Conservation (phyloP, 2,797 vertebrate genomes). For the Octomys mimax region DNA sequence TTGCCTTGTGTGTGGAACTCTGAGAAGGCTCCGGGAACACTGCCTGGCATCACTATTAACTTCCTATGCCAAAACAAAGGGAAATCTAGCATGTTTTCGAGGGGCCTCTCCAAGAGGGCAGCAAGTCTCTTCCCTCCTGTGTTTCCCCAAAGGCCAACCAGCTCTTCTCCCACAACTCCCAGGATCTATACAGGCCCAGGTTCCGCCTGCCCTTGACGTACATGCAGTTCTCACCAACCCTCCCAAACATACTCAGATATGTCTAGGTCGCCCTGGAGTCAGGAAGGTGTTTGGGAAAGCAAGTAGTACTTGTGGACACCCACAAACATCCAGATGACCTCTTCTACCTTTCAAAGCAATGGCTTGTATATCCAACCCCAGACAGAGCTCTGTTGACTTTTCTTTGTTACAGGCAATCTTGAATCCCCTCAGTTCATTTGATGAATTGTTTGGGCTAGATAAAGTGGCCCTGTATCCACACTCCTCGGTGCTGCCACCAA, state of each 20-base stretch:
- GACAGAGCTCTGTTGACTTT: constrained; percentile 80
- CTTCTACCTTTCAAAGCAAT: constrained; percentile 83
- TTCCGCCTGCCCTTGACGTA: not conserved
- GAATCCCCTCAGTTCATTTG: constrained; percentile 64
- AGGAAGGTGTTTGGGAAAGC: constrained; percentile 56
- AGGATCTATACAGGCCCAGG: not conserved
- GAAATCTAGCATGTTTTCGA: not conserved
- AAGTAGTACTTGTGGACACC: constrained; percentile 71
- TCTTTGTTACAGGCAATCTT: constrained; percentile 76
- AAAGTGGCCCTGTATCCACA: constrained; percentile 85
- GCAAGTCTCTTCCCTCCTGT: not conserved
- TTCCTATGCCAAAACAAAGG: constrained; percentile 1
- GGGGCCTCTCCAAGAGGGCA: not conserved
- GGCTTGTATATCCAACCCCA: constrained; percentile 76
- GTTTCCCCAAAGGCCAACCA: not conserved
- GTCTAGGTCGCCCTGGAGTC: not conserved
- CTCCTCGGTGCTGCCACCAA: constrained; percentile 79
- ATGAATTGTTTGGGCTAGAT: constrained; percentile 85
- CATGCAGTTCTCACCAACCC: not conserved
- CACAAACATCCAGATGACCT: constrained; percentile 84
- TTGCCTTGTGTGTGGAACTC: not conserved
- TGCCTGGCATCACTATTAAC: not conserved
- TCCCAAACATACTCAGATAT: not conserved
- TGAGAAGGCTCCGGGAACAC: not conserved
- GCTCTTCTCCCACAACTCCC: not conserved